Base-by-base conservation (phyloP, 2,113 vertebrate species). In the Rhagologus leucostigma region DNA sequence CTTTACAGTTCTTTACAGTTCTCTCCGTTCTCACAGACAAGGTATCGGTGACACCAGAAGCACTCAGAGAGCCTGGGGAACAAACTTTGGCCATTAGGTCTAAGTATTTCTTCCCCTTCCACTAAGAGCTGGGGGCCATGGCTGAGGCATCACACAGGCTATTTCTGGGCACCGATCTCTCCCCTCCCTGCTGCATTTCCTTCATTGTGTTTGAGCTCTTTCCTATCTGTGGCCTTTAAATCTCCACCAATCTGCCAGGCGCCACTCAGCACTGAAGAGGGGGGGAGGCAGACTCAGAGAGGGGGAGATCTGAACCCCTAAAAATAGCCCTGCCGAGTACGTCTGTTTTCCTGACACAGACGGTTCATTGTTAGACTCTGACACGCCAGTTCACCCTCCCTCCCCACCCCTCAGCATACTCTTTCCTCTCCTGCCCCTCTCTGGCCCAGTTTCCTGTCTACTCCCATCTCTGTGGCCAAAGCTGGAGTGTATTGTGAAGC, bases 301-400 rank as follows among this genome's bases (percentile, higher is more conserved):
- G 96, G 97, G 95, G 95, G 89, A 91, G 44, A 68, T 87, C 55
- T 85, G 79, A 67, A 94, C 93, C 94, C 96, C 98, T 98, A 98
- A 98, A 98, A 98, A 98, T 98, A 98, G 97, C 94, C 60, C 41
- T 92, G 86, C 90, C 16, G 3, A 95, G 93, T 96, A 93, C 41
- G 70, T 97, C 92, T 97, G 92, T 97, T 98, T 98, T 98, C 98
- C 98, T 97, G 96, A 97, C 81, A 97, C 96, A 95, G 92, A 97
- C 94, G 1, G 95, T 97, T 96, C 97, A 97, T 98, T 97, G 97
- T 98, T 97, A 97, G 96, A 85, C 87, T 92, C 95, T 95, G 90
- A 97, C 67, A 96, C 67, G 13, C 80, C 71, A 64, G n/a, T 62
- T 87, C 94, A 83, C 89, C 77, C 91, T 84, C 74, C 71, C 84